A percentile compares a stretch with the other conserved stretches of the same genome.
phyloP scores from a whole-genome alignment of 2,888 invertebrate species.

The Noctua fimbriata region DNA sequence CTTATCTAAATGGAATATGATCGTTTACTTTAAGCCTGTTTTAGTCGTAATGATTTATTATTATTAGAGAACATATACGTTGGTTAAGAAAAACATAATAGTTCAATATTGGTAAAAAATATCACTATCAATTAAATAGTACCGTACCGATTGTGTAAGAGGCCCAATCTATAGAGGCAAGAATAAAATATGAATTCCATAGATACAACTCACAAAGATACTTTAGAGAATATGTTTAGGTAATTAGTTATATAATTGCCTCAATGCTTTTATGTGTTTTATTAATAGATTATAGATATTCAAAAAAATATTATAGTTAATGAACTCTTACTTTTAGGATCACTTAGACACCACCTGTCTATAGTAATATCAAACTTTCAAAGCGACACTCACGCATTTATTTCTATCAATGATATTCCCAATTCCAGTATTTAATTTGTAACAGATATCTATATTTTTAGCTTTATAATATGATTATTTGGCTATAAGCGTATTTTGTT shows the following conservation, averaged over 20 bases:
- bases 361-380: conserved; percentile 7
- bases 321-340: conserved; percentile 35
- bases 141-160: conserved; percentile 28
- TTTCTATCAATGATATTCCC: conserved; percentile 23
- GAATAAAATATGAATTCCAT: conserved; percentile 37
- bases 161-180: conserved; percentile 17
- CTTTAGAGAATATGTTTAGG: conserved; percentile 55
- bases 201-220: conserved; percentile 39
- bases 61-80: conserved; percentile 30
- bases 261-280: conserved; percentile 55
- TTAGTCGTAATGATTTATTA: conserved; percentile 51
- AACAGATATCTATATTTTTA: conserved; percentile 25
- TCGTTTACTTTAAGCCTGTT: conserved; percentile 44
- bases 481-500: conserved; percentile 45
- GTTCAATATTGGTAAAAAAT: conserved; percentile 56
- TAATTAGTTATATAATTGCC: conserved; percentile 72
- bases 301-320: conserved; percentile 37
- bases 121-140: conserved; percentile 32
- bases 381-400: conserved; percentile 3
- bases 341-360: conserved; percentile 54
- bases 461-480: conserved; percentile 64
- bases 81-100: conserved; percentile 44
- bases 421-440: conserved; percentile 40
- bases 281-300: conserved; percentile 48
- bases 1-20: conserved; percentile 57